Base-by-base conservation (phyloP, 2,113 vertebrate genomes). In the Phylloscopus whistleri region DNA sequence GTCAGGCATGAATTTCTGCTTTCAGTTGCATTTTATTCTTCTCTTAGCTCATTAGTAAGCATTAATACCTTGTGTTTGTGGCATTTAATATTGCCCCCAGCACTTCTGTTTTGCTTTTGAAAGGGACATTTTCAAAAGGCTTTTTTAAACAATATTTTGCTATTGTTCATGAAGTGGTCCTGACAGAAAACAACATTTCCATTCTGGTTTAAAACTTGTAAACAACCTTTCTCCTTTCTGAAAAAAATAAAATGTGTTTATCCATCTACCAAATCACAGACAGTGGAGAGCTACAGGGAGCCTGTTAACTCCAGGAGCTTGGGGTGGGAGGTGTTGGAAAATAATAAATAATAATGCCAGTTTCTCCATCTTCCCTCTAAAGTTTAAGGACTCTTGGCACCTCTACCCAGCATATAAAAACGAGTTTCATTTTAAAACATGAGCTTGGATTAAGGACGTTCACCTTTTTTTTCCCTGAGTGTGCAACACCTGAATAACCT, bases 141-240 rank as follows among this genome's bases (percentile, higher is more conserved):
- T 93, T 89, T 79, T 79, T 67, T 52, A 84, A 94, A 55, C 43
- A 62, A 87, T 73, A 88, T 86, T 95, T 91, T 1, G 4, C 67
- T 90, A 64, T 72, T 94, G 92, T 94, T 95, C 89, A 35, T 5
- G 0, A 72, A 93, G 73, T 27, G 11, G 51, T 89, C 76, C 39
- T 89, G 88, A 87, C 62, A 68, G 84, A 86, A 94, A 95, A 79
- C 73, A 91, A 58, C 85, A 77, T 92, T 94, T 92, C 80, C 81
- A 76, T 84, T 93, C 88, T 77, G 55, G 46, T 94, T 93, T 58
- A 58, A 75, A 92, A 93, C 86, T 87, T 90, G 85, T 93, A 95
- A 95, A 95, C 93, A 96, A 82, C 83, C 77, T 90, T 95, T 84
- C 80, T 80, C 70, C 93, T 69, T 93, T 73, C 56, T 59, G 41